Evolutionary conservation across 2,113 vertebrate genomes (phyloP).

Genomic region (Lophius piscatorius): DNA sequence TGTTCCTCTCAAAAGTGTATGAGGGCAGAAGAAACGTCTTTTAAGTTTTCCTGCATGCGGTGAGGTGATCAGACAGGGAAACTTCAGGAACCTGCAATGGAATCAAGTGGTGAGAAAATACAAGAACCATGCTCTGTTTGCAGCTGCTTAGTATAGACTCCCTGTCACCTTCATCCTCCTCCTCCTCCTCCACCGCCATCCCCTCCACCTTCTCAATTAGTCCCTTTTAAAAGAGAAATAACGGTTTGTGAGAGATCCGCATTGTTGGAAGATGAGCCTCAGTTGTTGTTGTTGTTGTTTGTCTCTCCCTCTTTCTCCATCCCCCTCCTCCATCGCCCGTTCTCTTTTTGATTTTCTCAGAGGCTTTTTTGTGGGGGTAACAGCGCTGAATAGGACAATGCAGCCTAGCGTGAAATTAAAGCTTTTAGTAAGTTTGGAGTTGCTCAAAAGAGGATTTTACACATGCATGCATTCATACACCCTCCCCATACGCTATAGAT

Average conservation of each 20-base stretch:
- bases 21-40: slow-evolving; percentile 10
- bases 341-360: slow-evolving; percentile 75
- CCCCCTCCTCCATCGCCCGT: slow-evolving; percentile 46
- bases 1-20: slow-evolving; percentile 22
- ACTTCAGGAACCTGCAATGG: slow-evolving; percentile 15
- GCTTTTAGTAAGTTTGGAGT: slow-evolving; percentile 80
- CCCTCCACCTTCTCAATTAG: slow-evolving; percentile 65
- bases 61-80: slow-evolving; percentile 32
- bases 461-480: slow-evolving; percentile 79
- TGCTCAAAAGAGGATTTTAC: slow-evolving; percentile 80
- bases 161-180: slow-evolving; percentile 44
- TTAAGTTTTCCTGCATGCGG: slow-evolving; percentile 18
- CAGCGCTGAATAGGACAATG: slow-evolving; percentile 76
- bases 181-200: slow-evolving; percentile 46
- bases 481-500: slow-evolving; percentile 75
- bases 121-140: slow-evolving; percentile 17
- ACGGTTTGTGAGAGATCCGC: slow-evolving; percentile 59
- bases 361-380: slow-evolving; percentile 69
- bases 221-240: slow-evolving; percentile 63
- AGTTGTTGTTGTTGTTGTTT: slow-evolving; percentile 76
- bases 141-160: slow-evolving; percentile 56
- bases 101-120: slow-evolving; percentile 29
- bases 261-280: slow-evolving; percentile 68
- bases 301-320: slow-evolving; percentile 39
- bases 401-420: slow-evolving; percentile 81